Conservation (phyloP, 1,140 invertebrate genomes). For the Penaeus japonicus region DNA sequence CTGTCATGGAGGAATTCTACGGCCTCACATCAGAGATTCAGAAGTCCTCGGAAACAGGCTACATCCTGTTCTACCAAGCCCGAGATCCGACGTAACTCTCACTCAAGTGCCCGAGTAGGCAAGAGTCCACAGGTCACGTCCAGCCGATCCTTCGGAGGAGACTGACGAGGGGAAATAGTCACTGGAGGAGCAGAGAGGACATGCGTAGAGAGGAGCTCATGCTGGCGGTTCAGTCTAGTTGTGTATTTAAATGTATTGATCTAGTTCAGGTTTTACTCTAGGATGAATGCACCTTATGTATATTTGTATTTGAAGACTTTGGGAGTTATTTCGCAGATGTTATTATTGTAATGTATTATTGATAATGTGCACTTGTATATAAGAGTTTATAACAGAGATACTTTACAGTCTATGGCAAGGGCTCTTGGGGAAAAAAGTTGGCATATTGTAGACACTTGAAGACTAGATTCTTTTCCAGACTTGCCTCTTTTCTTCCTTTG, state of each 20-base stretch:
- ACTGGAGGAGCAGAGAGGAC: background rate
- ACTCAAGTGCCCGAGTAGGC: background rate
- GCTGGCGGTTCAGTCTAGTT: background rate
- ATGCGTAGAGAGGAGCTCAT: slow-evolving; percentile 8
- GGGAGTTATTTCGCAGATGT: slow-evolving; percentile 27
- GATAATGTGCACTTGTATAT: slow-evolving; percentile 20
- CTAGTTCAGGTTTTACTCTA: slow-evolving; percentile 19
- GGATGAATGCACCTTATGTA: slow-evolving; percentile 24
- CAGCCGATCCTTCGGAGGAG: background rate
- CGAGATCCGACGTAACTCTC: slow-evolving; percentile 71
- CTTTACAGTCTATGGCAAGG: slow-evolving; percentile 10
- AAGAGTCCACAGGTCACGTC: background rate
- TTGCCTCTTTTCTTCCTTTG: too few relatives aligned
- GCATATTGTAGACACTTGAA: background rate
- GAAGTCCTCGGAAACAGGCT: slow-evolving; percentile 98
- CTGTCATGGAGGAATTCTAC: slow-evolving; percentile 99
- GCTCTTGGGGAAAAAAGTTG: background rate
- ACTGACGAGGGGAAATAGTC: background rate
- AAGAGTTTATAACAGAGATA: slow-evolving; percentile 31
- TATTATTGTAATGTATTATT: slow-evolving; percentile 25
- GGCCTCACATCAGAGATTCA: slow-evolving; percentile 97
- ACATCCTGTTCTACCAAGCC: slow-evolving; percentile 99
- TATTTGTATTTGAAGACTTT: slow-evolving; percentile 11
- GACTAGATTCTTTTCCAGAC: background rate
- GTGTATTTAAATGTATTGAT: slow-evolving; percentile 32